These are phyloP conservation scores for Gouania willdenowi DNA, from an alignment of 2,797 vertebrate species.

Conservation along the genomic window DNA sequence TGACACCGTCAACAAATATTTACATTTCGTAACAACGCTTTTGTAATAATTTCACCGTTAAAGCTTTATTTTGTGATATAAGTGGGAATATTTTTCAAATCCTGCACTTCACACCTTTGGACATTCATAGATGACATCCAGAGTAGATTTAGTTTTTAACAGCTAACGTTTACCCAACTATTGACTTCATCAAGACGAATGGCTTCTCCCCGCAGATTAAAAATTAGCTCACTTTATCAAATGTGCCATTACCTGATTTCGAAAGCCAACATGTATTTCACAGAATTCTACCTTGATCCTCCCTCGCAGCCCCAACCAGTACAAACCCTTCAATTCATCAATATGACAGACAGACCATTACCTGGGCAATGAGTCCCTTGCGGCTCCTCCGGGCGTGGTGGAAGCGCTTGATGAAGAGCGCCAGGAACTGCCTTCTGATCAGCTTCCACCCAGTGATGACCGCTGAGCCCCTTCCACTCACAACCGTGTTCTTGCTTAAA, in stretches of 20 bases:
- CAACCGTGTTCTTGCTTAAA: conserved; percentile 64
- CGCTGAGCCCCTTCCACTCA: conserved; percentile 84
- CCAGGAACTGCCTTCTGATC: conserved; percentile 89
- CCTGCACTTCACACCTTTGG: conserved; percentile 11
- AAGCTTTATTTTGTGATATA: too few species aligned
- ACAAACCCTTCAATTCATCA: conserved; percentile 56
- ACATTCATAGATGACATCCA: neutral
- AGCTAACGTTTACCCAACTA: conserved; percentile 25
- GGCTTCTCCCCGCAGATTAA: conserved; percentile 24
- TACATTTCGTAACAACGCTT: too few species aligned
- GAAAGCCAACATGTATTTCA: conserved; percentile 53
- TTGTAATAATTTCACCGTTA: too few species aligned
- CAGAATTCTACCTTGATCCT: conserved; percentile 46
- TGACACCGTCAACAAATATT: too few species aligned
- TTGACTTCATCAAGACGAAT: conserved; percentile 39
- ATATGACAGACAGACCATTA: conserved; percentile 69
- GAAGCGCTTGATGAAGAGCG: conserved; percentile 93
- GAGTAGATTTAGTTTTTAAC: conserved; percentile 12
- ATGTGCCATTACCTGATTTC: conserved; percentile 50
- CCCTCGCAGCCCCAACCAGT: conserved; percentile 24
- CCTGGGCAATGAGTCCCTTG: conserved; percentile 97
- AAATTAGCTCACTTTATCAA: conserved; percentile 47
- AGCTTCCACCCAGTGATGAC: conserved; percentile 87
- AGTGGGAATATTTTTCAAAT: neutral
- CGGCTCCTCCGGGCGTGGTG: conserved; percentile 91